Conservation (phyloP, 2,113 vertebrate species). For the Sceloporus tristichus region DNA sequence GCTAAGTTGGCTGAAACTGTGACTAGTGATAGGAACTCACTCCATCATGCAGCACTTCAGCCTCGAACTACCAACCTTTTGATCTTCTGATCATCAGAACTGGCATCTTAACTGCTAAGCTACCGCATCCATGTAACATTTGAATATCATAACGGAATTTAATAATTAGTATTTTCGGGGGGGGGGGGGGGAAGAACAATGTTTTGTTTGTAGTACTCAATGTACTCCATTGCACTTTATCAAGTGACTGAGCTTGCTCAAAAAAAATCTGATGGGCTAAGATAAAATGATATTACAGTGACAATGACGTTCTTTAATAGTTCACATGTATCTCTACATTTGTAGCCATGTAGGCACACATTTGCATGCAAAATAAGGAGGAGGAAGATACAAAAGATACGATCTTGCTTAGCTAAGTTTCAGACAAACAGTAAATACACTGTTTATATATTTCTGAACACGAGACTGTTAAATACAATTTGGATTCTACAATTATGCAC, state of each 20-base stretch:
- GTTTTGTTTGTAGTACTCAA: not conserved
- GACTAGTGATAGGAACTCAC: too few species aligned
- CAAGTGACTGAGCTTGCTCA: not conserved
- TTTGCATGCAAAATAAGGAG: not conserved
- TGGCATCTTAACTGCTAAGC: too few species aligned
- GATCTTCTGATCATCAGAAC: too few species aligned
- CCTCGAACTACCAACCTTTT: too few species aligned
- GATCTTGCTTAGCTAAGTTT: not conserved
- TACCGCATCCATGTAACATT: not conserved
- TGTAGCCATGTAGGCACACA: not conserved
- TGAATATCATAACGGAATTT: not conserved
- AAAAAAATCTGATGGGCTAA: not conserved
- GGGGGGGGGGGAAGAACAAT: not conserved
- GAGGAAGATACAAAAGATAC: not conserved
- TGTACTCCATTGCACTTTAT: not conserved
- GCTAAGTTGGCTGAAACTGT: too few species aligned
- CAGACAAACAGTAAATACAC: not conserved
- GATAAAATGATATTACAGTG: not conserved
- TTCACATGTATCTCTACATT: not conserved
- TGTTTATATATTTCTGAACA: not conserved
- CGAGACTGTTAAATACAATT: not conserved
- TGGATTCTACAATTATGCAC: not conserved
- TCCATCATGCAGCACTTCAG: too few species aligned
- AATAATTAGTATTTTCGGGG: not conserved
- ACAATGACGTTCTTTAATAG: not conserved